Percentiles rank a stretch among this genome's conserved stretches.
Conservation (phyloP, 2,888 invertebrate species). For the Hemicrepidius hirtus region DNA sequence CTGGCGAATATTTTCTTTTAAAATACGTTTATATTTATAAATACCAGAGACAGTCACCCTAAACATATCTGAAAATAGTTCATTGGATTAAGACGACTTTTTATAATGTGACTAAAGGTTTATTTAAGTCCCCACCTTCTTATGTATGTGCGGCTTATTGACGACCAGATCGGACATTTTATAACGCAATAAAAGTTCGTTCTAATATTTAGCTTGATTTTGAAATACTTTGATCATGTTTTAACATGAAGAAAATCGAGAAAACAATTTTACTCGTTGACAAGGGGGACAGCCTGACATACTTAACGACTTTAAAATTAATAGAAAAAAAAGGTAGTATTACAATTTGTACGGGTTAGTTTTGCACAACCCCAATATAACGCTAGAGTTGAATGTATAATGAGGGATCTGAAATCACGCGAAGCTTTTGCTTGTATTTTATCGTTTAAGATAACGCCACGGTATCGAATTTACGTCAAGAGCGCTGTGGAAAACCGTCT, state of each 20-base stretch:
- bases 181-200: conserved; percentile 41
- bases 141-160: conserved; percentile 23
- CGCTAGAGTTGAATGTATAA: conserved; percentile 53
- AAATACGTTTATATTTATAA: conserved; percentile 45
- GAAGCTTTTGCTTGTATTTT: conserved; percentile 58
- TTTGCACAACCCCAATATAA: conserved; percentile 36
- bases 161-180: conserved; percentile 39
- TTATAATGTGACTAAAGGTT: conserved; percentile 53
- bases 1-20: conserved; percentile 25
- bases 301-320: conserved; percentile 36
- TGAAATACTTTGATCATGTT: conserved; percentile 35
- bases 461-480: conserved; percentile 60
- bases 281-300: conserved; percentile 29
- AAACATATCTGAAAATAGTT: conserved; percentile 51
- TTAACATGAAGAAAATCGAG: conserved; percentile 8
- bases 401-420: conserved; percentile 57
- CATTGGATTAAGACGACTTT: conserved; percentile 50
- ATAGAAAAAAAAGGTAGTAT: conserved; percentile 31
- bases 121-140: conserved; percentile 43
- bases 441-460: conserved; percentile 58
- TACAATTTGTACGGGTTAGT: conserved; percentile 45
- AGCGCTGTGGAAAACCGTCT: conserved; percentile 53
- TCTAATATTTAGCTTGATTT: conserved; percentile 20
- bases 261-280: conserved; percentile 26
- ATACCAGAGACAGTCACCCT: conserved; percentile 52